phyloP scores from a whole-genome alignment of 92 coral and sea anemone genomes.

The Palythoa grandiflora region DNA sequence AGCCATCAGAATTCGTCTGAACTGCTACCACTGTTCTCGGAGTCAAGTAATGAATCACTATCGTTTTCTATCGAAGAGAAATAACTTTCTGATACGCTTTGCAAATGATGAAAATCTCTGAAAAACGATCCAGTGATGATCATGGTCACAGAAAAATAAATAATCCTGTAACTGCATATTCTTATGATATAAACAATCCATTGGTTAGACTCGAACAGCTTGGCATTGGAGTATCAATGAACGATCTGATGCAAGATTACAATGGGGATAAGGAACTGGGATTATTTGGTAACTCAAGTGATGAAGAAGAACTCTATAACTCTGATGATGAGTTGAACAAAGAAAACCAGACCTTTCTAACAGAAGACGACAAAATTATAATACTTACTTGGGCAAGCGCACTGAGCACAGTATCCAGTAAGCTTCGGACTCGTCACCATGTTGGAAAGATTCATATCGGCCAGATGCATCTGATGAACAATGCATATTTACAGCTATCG shows the following conservation, averaged over 20 bases:
- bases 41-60: too few species aligned
- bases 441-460: background rate
- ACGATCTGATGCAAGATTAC: conserved; percentile 12
- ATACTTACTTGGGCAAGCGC: conserved; percentile 5
- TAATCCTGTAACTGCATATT: conserved; percentile 15
- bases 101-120: too few species aligned
- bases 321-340: background rate
- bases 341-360: background rate
- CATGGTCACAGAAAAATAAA: background rate
- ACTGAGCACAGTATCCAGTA: conserved; percentile 17
- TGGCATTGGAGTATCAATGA: conserved; percentile 21
- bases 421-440: background rate
- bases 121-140: too few species aligned
- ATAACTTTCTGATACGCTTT: too few species aligned
- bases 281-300: background rate
- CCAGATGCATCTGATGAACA: conserved; percentile 25
- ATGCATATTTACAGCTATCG: conserved; percentile 12
- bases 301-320: background rate
- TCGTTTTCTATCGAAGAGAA: too few species aligned
- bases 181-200: background rate
- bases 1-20: too few species aligned
- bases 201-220: background rate
- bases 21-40: background rate
- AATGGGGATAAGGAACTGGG: background rate
- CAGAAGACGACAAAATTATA: conserved; percentile 10